Base-by-base conservation (phyloP, 2,113 vertebrate genomes). In the Oenanthe oenanthe region DNA sequence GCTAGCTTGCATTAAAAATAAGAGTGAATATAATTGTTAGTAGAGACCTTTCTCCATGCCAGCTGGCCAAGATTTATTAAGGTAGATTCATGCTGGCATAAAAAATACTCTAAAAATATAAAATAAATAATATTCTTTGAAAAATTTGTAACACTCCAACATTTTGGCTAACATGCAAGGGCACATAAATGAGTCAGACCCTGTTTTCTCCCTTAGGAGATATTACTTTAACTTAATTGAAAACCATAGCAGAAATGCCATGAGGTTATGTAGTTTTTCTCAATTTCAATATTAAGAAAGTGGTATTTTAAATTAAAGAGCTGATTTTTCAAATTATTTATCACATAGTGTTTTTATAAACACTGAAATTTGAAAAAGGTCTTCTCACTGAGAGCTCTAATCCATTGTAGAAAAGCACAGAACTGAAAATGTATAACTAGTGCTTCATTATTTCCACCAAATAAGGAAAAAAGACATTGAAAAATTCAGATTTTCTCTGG, bases 161-260 rank as follows among this genome's bases (percentile, higher is more conserved):
- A 56, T 74, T 80, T 75, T 86, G 88, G 76, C 89, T 58, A 36
- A 42, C 25, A 45, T 68, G 21, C 32, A 63, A 76, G 4, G 47
- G 51, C 57, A 29, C 72, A 83, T 88, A 95, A 96, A 75, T 93
- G 89, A 97, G 85, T 93, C 89, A 91, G 88, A 76, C 38, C 21
- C 51, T 61, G 47, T 72, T 92, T 92, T 88, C 19, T 78, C 65
- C 17, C 66, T 68, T 29, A 81, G 53, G 84, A 87, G 53, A 78
- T 72, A 75, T 8, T 73, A 56, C 25, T 88, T 81, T 51, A 77
- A 67, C 31, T 72, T 71, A 88, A 91, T 32, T 81, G 65, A 86
- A 91, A 89, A 72, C 73, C 4, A 2, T 16, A 88, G 61, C 68
- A 92, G 45, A 95, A 92, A 91, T 72, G 65, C 68, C 61, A 83